A percentile compares a stretch with the other conserved stretches of the same genome.
Evolutionary conservation across 2,888 invertebrate genomes (phyloP).

Genomic region (Emmelina monodactyla): DNA sequence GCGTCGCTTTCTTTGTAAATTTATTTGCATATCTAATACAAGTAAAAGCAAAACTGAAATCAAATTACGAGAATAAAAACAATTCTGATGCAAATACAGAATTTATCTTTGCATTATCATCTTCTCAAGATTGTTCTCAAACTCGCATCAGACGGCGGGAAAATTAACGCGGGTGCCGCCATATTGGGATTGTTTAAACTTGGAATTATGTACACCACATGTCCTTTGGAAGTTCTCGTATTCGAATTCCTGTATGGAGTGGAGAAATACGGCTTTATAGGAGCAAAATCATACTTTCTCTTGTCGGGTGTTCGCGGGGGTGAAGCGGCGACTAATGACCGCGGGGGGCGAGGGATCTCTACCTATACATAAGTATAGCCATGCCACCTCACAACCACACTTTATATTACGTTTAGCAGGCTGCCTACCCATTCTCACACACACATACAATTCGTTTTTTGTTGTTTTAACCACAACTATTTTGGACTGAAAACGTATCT

Average conservation of each 20-base stretch:
- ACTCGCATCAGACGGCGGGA: conserved; percentile 15
- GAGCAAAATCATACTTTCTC: conserved; percentile 68
- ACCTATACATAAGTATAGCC: conserved; percentile 45
- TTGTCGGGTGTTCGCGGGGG: conserved; percentile 46
- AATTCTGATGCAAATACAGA: background rate
- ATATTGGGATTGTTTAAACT: conserved; percentile 59
- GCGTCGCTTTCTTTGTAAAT: too few species aligned
- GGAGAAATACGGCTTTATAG: conserved; percentile 66
- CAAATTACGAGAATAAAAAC: background rate
- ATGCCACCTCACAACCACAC: conserved; percentile 51
- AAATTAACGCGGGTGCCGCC: conserved; percentile 42
- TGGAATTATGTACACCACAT: conserved; percentile 60
- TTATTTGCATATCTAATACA: too few species aligned
- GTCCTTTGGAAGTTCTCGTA: conserved; percentile 60
- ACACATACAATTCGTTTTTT: conserved; percentile 46
- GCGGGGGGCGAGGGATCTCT: conserved; percentile 53
- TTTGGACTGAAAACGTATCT: too few species aligned
- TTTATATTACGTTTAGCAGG: conserved; percentile 64
- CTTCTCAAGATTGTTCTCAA: background rate
- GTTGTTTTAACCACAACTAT: conserved; percentile 56
- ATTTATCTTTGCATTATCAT: background rate
- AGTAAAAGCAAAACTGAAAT: background rate
- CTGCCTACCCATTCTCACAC: conserved; percentile 56
- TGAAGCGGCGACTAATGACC: conserved; percentile 58
- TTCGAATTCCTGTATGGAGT: conserved; percentile 66